phyloP scores from a whole-genome alignment of 2,797 vertebrate genomes.

The Sebastolobus altivelis region DNA sequence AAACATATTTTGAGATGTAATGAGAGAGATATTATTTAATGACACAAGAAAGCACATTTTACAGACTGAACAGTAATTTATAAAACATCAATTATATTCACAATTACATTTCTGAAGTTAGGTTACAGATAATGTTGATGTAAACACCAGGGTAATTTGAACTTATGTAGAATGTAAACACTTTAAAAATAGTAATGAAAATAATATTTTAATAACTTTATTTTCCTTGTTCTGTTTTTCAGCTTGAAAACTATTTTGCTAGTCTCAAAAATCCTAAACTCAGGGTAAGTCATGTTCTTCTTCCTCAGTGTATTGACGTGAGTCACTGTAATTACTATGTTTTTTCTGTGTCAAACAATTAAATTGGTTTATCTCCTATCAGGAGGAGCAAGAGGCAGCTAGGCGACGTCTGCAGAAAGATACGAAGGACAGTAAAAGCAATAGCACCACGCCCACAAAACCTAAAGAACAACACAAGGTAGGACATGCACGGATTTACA shows the following conservation, averaged over 20 bases:
- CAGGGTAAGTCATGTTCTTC: slow-evolving; percentile 91
- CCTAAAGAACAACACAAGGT: slow-evolving; percentile 92
- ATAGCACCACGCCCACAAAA: slow-evolving; percentile 96
- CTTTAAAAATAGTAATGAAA: background rate
- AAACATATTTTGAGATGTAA: background rate
- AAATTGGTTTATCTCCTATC: slow-evolving; percentile 1
- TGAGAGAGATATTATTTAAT: background rate
- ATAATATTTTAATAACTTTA: background rate
- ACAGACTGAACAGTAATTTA: background rate
- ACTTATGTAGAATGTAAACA: background rate
- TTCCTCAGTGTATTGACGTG: background rate
- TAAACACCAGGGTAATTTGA: background rate
- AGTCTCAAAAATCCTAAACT: slow-evolving; percentile 99
- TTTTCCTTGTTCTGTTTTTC: slow-evolving; percentile 55
- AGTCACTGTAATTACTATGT: background rate
- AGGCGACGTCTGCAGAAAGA: slow-evolving; percentile 94
- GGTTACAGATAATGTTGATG: background rate
- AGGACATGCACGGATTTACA: background rate
- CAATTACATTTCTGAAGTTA: background rate
- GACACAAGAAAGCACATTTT: background rate
- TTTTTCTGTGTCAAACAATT: slow-evolving; percentile 10
- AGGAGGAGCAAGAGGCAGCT: slow-evolving; percentile 99
- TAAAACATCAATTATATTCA: background rate
- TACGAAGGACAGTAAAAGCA: slow-evolving; percentile 93
- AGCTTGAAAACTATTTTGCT: slow-evolving; percentile 99